Conservation (phyloP, 1,140 invertebrate species). For the Heliothis subflexa region DNA sequence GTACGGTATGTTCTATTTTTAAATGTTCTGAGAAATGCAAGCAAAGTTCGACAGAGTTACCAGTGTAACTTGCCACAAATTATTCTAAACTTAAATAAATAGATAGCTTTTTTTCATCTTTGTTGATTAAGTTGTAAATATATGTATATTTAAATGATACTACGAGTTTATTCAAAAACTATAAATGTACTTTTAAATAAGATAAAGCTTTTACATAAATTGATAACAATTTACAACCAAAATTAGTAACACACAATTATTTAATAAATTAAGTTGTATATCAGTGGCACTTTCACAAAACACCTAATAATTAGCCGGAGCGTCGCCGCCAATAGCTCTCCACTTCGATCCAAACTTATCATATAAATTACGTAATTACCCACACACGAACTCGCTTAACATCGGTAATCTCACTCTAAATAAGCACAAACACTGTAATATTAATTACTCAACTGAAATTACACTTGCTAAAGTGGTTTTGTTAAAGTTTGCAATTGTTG, state of each 20-base stretch:
- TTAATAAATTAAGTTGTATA: neutral
- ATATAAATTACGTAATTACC: constrained; percentile 45
- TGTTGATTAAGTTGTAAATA: too few species aligned
- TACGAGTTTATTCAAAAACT: too few species aligned
- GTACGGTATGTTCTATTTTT: neutral
- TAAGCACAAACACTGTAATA: constrained; percentile 44
- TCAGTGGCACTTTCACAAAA: neutral
- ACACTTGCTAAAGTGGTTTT: constrained; percentile 47
- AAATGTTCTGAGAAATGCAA: neutral
- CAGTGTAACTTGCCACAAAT: too few species aligned
- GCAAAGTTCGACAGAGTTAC: neutral
- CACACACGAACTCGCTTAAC: constrained; percentile 32
- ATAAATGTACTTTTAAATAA: too few species aligned
- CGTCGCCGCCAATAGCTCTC: constrained; percentile 2
- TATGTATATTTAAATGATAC: too few species aligned
- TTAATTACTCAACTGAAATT: constrained; percentile 48
- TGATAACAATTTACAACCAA: neutral
- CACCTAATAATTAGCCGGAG: neutral
- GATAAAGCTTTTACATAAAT: neutral
- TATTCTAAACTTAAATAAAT: too few species aligned
- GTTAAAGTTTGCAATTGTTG: constrained; percentile 50
- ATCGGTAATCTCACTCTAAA: constrained; percentile 43
- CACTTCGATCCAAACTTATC: constrained; percentile 35
- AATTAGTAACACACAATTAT: neutral
- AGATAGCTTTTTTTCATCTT: too few species aligned